phyloP scores from a whole-genome alignment of 2,888 invertebrate species.

The Apodemia zela region DNA sequence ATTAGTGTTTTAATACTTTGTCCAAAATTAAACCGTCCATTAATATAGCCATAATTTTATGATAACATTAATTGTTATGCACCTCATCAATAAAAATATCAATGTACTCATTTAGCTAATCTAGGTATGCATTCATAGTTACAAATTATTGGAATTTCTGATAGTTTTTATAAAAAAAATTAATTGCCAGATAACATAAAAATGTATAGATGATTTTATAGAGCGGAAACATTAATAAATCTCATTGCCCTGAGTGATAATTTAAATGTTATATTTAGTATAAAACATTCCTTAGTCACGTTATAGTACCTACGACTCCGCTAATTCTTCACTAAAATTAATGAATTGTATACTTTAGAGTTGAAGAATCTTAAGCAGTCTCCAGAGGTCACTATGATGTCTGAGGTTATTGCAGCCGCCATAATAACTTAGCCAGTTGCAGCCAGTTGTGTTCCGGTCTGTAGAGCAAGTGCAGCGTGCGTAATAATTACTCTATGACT shows the following conservation, averaged over 20 bases:
- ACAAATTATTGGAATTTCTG: neutral
- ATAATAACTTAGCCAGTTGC: neutral
- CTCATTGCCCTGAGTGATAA: neutral
- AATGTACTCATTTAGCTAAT: no score
- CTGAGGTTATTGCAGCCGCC: neutral
- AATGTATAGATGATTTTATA: neutral
- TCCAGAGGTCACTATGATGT: neutral
- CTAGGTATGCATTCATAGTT: neutral
- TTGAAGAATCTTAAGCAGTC: neutral
- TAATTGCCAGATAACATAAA: neutral
- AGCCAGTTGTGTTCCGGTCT: neutral
- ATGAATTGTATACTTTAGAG: neutral
- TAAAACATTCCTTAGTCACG: no score
- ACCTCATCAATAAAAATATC: no score
- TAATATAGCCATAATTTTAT: no score
- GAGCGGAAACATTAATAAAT: constrained; percentile 7
- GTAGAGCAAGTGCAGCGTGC: neutral
- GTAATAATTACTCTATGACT: constrained; percentile 2
- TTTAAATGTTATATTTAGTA: neutral
- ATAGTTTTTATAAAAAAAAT: neutral
- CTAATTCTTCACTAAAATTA: neutral
- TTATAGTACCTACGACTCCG: neutral
- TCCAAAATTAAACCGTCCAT: no score
- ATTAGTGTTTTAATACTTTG: no score
- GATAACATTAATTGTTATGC: no score